Percentiles rank a stretch among this genome's conserved stretches.
Evolutionary conservation across 2,888 invertebrate genomes (phyloP).

Genomic region (Spilarctia lutea): DNA sequence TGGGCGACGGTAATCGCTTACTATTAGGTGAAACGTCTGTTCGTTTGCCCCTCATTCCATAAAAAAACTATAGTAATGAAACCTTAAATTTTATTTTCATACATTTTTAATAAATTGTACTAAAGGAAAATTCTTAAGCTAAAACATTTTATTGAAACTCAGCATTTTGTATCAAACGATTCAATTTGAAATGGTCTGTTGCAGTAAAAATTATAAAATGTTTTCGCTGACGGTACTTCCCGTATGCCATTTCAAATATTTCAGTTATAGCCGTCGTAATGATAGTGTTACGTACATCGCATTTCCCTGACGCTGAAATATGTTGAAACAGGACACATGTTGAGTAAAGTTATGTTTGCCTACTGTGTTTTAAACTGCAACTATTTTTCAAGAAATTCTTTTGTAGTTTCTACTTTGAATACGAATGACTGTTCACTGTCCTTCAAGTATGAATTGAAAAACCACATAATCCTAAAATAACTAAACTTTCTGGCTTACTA

Average conservation of each 20-base stretch:
- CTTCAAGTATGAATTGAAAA: background rate
- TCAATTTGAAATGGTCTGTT: conserved; percentile 18
- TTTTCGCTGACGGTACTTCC: conserved; percentile 23
- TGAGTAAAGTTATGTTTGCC: background rate
- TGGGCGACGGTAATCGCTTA: no score
- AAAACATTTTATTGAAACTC: conserved; percentile 2
- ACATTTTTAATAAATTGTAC: background rate
- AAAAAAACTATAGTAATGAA: background rate
- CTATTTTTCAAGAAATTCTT: conserved; percentile 1
- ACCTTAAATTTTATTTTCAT: background rate
- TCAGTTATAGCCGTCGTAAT: conserved; percentile 33
- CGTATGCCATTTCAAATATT: conserved; percentile 34
- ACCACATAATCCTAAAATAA: background rate
- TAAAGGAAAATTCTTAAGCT: background rate
- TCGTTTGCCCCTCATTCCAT: no score
- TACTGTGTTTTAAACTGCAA: background rate
- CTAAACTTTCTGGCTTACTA: no score
- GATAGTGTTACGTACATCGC: conserved; percentile 35
- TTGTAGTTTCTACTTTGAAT: background rate
- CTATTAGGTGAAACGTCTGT: no score
- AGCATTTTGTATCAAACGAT: conserved; percentile 13
- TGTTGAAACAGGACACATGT: conserved; percentile 14
- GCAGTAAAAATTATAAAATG: conserved; percentile 14
- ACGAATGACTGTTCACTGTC: background rate
- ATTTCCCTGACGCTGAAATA: conserved; percentile 31